Base-by-base conservation (phyloP, 2,113 vertebrate genomes). In the Alces alces region DNA sequence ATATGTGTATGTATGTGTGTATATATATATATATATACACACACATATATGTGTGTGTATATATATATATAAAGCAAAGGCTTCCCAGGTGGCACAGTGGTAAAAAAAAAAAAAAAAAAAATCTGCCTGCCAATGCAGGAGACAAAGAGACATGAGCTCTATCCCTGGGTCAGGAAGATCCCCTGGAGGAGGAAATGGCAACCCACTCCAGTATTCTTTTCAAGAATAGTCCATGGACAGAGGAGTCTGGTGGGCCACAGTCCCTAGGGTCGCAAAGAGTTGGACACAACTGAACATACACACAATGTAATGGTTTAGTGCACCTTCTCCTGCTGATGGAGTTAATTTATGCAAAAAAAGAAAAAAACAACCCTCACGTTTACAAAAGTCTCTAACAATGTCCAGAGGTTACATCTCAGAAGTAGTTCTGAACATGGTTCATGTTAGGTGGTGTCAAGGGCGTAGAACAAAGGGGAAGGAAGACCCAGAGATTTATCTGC, bases 361-460 rank as follows among this genome's bases (percentile, higher is more conserved):
- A 33, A 33, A 13, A 73, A 43, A 43, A 76, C 10, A 13, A 76
- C 70, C 28, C 5, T 10, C 70, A 79, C 4, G 73, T 73, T 87
- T 95, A 39, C 39, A 43, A 79, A 79, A 93, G 36, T 82, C 79
- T 80, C 54, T 47, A 60, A 93, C 17, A 30, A 80, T 15, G 15
- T 82, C 36, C 30, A 79, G 47, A 95, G n/a, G 90, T 50, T 57
- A 70, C 89, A 21, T 96, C n/a, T 95, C 92, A 91, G 82, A 57
- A 82, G 30, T 33, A 50, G 39, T 91, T 93, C 80, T 93, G 60
- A 78, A 94, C 91, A 89, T 10, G 39, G 33, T 17, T 93, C 39
- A 57, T 12, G 17, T 80, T 52, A 88, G 17, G 0, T 60, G 64
- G 27, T 36, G 9, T 21, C 55, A 89, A 70, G 23, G 60, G 30